Evolutionary conservation across 1,140 invertebrate genomes (phyloP), one percentile per base, ranked within the genome.

Genomic region (Hyphantria cunea): DNA sequence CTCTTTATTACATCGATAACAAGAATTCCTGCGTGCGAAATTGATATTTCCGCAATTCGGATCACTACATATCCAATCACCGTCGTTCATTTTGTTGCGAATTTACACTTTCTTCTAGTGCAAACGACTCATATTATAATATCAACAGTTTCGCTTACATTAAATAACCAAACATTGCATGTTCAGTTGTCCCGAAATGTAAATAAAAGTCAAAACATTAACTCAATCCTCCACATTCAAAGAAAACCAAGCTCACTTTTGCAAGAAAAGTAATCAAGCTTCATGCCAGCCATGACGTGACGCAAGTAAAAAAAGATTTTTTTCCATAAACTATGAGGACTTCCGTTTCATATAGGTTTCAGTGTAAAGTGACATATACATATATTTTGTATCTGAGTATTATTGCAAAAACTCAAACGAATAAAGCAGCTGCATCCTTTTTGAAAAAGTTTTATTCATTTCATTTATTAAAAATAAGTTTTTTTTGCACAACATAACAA

Each of bases 1-100:
- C 32, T 92, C 95, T 92, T 95, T 95, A 63, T 95, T 95, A 93
- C 98, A 99, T 68, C 97, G 94, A 92, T 99, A 99, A 86, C 98
- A 99, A 69, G 95, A 94, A 70, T 91, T 94, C 79, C 98, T 92
- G 70, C 97, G 93, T 12, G 97, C 96, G 93, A 99, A 99, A 92
- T 99, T 99, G 10, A 98, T 93, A 94, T 99, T 99, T 50, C 94
- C 96, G 93, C 98, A 98, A 83, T 96, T 97, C 75, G 72, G 72
- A 77, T 88, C 85, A 53, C 71, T 77, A 58, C 88, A 90, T 76
- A 90, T 90, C 88, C 88, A 90, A 72, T 90, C 88, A 39, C 85
- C 88, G 80, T 89, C 88, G 81, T 90, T 90, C 87, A 90, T 90
- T 84, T 85, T 90, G 86, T 70, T 55, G 42, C 41, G 41, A 11